phyloP scores from a whole-genome alignment of 2,888 invertebrate genomes.

The Pammene fasciana region DNA sequence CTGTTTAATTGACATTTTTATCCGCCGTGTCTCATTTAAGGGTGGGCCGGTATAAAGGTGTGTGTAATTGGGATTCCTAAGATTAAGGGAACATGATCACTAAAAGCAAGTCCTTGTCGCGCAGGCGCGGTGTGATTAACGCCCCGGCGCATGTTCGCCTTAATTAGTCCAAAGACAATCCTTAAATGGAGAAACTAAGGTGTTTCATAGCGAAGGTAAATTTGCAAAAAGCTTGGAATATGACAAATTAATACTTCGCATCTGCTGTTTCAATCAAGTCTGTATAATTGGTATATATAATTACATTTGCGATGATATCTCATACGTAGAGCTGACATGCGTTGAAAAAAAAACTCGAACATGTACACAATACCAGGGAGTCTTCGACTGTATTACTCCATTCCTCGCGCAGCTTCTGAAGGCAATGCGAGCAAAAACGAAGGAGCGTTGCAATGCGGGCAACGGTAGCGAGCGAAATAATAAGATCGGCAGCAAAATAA shows the following conservation, averaged over 20 bases:
- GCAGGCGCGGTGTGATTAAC: conserved; percentile 44
- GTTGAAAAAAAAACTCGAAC: conserved; percentile 62
- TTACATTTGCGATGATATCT: conserved; percentile 62
- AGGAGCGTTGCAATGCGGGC: conserved; percentile 72
- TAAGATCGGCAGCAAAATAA: conserved; percentile 83
- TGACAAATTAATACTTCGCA: conserved; percentile 53
- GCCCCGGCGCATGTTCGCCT: conserved; percentile 46
- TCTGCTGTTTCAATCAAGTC: conserved; percentile 56
- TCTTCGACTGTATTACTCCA: conserved; percentile 78
- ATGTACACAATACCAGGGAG: conserved; percentile 79
- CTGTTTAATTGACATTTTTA: conserved; percentile 40
- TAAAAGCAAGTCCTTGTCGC: conserved; percentile 46
- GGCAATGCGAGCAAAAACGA: conserved; percentile 72
- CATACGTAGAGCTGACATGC: conserved; percentile 66
- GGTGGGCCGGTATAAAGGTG: conserved; percentile 9
- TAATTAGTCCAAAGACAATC: conserved; percentile 47
- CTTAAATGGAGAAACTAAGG: conserved; percentile 44
- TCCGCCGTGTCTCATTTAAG: conserved; percentile 37
- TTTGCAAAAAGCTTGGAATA: conserved; percentile 33
- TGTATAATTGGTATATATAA: conserved; percentile 60
- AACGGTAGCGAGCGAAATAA: conserved; percentile 83
- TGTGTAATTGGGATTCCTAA: conserved; percentile 74
- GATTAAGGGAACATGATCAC: conserved; percentile 68
- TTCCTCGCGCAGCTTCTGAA: conserved; percentile 68
- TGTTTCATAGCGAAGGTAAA: conserved; percentile 20